Conservation (phyloP, 2,113 vertebrate species). For the Sorex fumeus region DNA sequence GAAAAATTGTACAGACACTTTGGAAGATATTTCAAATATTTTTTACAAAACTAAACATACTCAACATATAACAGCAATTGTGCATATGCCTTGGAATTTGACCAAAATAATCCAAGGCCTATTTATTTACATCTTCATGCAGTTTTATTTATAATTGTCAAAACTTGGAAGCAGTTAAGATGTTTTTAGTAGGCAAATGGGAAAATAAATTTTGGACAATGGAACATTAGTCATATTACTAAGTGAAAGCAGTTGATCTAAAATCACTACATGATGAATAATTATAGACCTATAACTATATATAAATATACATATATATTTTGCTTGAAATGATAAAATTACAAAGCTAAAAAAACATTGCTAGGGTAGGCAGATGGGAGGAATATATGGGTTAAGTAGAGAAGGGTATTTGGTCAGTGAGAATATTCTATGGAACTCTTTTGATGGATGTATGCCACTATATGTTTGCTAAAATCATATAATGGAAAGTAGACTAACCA, state of each 20-base stretch:
- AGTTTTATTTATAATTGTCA: background rate
- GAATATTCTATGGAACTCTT: background rate
- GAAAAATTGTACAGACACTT: background rate
- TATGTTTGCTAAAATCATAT: background rate
- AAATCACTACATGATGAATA: background rate
- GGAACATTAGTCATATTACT: background rate
- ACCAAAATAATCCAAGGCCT: background rate
- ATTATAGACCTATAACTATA: background rate
- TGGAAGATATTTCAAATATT: background rate
- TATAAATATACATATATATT: background rate
- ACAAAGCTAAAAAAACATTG: background rate
- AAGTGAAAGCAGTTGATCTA: background rate
- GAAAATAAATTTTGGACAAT: background rate
- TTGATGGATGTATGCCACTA: background rate
- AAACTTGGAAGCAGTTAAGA: conserved; percentile 3
- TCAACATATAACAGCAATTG: background rate
- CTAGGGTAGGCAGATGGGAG: background rate
- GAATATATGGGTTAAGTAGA: background rate
- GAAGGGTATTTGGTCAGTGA: background rate
- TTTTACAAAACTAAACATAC: background rate
- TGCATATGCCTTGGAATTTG: background rate
- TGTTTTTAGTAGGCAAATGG: background rate
- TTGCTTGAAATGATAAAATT: background rate
- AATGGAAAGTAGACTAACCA: background rate
- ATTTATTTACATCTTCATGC: background rate